Evolutionary conservation across 2,113 vertebrate genomes (phyloP).

Genomic region (Halichoerus grypus): DNA sequence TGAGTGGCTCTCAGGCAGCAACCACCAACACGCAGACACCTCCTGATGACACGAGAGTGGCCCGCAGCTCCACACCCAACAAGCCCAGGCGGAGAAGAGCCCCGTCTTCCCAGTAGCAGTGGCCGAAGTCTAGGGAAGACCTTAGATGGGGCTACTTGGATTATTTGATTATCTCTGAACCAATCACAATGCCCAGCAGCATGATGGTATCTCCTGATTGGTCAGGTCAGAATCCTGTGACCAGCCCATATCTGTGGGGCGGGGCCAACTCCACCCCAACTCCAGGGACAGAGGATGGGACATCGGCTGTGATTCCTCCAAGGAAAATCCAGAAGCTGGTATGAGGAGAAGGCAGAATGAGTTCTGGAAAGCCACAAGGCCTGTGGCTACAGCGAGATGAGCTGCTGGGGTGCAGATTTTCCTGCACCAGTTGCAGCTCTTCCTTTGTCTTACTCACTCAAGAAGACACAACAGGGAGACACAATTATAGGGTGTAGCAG

Average conservation of each 20-base stretch:
- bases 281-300: neutral
- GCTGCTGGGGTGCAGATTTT: neutral
- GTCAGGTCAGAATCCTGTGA: neutral
- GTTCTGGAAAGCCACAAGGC: neutral
- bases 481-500: neutral
- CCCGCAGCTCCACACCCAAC: neutral
- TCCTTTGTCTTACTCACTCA: neutral
- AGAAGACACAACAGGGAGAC: neutral
- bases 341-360: neutral
- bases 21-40: rapidly evolving
- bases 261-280: neutral
- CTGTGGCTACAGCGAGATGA: neutral
- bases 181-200: neutral
- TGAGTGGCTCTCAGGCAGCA: neutral
- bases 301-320: neutral
- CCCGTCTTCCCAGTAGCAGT: neutral
- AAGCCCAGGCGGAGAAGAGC: neutral
- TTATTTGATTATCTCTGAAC: neutral
- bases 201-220: neutral
- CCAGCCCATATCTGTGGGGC: neutral
- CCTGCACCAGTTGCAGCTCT: neutral
- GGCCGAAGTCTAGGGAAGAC: neutral
- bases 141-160: neutral
- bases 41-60: neutral
- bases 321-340: neutral